A percentile compares a stretch with the other conserved stretches of the same genome.
phyloP scores from a whole-genome alignment of 1,140 invertebrate genomes.

The Bombus terrestris region DNA sequence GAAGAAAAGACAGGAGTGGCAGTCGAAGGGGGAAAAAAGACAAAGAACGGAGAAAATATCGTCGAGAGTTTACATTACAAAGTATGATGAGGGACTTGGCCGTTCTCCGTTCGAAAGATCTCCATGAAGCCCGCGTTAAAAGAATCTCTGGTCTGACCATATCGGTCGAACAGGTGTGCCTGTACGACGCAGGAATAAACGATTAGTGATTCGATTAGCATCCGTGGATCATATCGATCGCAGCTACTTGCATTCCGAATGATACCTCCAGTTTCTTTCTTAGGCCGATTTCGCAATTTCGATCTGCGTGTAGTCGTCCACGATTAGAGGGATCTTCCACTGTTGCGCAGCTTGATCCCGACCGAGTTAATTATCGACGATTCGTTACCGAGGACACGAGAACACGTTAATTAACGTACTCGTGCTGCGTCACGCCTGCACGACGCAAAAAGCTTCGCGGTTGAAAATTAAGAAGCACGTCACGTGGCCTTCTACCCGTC shows the following conservation, averaged over 20 bases:
- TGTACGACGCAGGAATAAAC: conserved; percentile 69
- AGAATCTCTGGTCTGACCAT: conserved; percentile 59
- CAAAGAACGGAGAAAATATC: conserved; percentile 28
- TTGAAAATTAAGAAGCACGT: neutral
- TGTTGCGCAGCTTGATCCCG: neutral
- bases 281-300: conserved; percentile 52
- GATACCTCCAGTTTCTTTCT: conserved; percentile 19
- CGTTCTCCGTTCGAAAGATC: conserved; percentile 66
- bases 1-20: conserved; percentile 22
- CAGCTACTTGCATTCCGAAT: conserved; percentile 54
- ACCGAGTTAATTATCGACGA: conserved; percentile 34
- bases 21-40: neutral
- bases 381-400: conserved; percentile 14
- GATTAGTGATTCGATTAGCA: conserved; percentile 68
- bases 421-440: neutral
- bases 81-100: conserved; percentile 67
- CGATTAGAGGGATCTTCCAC: neutral
- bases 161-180: conserved; percentile 74
- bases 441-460: neutral
- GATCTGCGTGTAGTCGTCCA: neutral
- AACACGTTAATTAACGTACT: conserved; percentile 17
- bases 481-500: neutral
- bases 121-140: conserved; percentile 62
- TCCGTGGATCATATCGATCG: conserved; percentile 69
- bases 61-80: conserved; percentile 57